Conservation (phyloP, 2,888 invertebrate species). For the Pseudolycoriella hygida region DNA sequence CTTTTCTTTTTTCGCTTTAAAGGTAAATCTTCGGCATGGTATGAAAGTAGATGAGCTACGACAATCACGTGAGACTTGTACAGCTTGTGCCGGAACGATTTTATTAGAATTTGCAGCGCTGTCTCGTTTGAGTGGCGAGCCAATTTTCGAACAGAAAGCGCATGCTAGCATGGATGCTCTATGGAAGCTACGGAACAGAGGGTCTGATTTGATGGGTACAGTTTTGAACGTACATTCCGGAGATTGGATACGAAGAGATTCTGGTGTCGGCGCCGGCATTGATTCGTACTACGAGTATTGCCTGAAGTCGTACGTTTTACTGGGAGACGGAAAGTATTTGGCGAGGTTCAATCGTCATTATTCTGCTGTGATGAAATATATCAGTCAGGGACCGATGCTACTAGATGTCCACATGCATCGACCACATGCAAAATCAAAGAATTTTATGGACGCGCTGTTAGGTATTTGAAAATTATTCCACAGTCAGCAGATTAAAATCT, state of each 20-base stretch:
- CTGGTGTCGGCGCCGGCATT: slow-evolving; percentile 97
- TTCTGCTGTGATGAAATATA: slow-evolving; percentile 91
- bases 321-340: slow-evolving; percentile 86
- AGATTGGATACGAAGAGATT: slow-evolving; percentile 92
- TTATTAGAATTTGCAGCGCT: slow-evolving; percentile 94
- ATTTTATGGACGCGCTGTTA: slow-evolving; percentile 92
- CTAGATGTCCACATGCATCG: slow-evolving; percentile 93
- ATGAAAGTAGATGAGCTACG: slow-evolving; percentile 57
- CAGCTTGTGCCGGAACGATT: slow-evolving; percentile 97
- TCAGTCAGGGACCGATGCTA: slow-evolving; percentile 87
- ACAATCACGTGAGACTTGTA: slow-evolving; percentile 79
- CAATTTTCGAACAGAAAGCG: slow-evolving; percentile 85
- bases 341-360: slow-evolving; percentile 91
- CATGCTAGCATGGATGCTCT: slow-evolving; percentile 91
- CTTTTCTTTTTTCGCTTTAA: no score
- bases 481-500: no score
- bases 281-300: slow-evolving; percentile 99
- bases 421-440: slow-evolving; percentile 82
- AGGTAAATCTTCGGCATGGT: slow-evolving; percentile 61
- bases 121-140: slow-evolving; percentile 79
- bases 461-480: no score
- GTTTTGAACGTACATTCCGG: slow-evolving; percentile 96
- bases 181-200: slow-evolving; percentile 84
- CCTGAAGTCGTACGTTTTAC: slow-evolving; percentile 88
- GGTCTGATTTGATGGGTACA: slow-evolving; percentile 87